Conservation (phyloP, 2,113 vertebrate genomes). For the Sapajus apella region DNA sequence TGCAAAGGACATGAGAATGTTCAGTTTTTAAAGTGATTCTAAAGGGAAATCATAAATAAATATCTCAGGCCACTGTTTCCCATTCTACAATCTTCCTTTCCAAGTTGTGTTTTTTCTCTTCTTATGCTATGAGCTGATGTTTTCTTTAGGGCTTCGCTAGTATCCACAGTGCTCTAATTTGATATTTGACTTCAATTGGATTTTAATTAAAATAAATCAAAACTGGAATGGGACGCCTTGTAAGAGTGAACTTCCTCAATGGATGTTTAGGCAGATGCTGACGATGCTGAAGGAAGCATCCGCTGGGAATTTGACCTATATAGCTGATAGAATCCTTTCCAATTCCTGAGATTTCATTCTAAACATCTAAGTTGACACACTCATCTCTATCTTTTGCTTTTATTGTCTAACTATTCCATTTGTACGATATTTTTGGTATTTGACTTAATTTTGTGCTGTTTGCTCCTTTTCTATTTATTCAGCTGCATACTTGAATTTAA, state of each 20-base stretch:
- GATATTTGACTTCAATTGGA: neutral
- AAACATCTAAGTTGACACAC: neutral
- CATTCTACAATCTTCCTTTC: neutral
- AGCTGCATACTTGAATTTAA: neutral
- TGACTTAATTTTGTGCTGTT: neutral
- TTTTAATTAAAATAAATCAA: constrained; percentile 31
- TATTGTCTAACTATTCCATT: neutral
- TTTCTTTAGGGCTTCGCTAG: neutral
- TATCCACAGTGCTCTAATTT: neutral
- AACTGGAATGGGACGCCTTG: neutral
- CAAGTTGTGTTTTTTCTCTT: neutral
- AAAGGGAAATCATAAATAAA: neutral
- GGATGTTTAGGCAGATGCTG: neutral
- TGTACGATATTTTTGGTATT: neutral
- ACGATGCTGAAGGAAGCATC: neutral
- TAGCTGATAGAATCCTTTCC: neutral
- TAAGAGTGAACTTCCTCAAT: neutral
- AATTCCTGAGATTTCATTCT: neutral
- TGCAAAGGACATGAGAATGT: neutral
- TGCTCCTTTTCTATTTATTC: neutral
- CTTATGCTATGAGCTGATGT: neutral
- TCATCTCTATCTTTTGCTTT: neutral
- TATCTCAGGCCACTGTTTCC: neutral
- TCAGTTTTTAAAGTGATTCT: neutral
- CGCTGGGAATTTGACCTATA: neutral